phyloP scores from a whole-genome alignment of 2,113 vertebrate species.

The Nansenia antarctica region DNA sequence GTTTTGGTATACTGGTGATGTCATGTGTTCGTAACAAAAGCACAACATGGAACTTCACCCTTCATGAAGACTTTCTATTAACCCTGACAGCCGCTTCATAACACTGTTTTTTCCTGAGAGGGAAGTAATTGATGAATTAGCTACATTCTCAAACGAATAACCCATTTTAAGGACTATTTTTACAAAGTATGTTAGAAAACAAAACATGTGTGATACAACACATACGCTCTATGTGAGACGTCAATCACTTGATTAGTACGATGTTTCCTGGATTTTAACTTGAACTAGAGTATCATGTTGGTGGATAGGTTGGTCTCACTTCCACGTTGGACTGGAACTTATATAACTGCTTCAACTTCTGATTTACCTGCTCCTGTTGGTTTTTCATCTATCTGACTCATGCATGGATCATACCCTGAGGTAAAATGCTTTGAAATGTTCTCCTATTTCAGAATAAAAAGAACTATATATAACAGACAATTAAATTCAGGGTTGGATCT shows the following conservation, averaged over 20 bases:
- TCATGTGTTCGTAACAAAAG: neutral
- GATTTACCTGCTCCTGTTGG: neutral
- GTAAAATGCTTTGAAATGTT: neutral
- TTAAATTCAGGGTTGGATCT: neutral
- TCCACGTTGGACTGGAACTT: too few relatives aligned
- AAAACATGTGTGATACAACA: too few relatives aligned
- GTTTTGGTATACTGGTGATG: neutral
- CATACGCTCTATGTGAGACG: too few relatives aligned
- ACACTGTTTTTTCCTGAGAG: too few relatives aligned
- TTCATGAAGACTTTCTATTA: neutral
- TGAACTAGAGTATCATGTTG: neutral
- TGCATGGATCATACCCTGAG: neutral
- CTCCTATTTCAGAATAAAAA: neutral
- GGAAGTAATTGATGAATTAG: too few relatives aligned
- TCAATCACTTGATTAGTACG: neutral
- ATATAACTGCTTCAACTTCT: neutral
- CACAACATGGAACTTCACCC: neutral
- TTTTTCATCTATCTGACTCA: neutral
- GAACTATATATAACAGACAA: neutral
- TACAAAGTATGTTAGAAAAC: too few relatives aligned
- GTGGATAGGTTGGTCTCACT: neutral
- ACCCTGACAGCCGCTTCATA: neutral
- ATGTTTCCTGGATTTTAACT: neutral
- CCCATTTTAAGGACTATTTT: neutral
- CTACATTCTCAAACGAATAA: too few relatives aligned